A percentile compares a stretch with the other conserved stretches of the same genome.
phyloP scores from a whole-genome alignment of 2,113 vertebrate genomes.

The Lagenorhynchus albirostris region DNA sequence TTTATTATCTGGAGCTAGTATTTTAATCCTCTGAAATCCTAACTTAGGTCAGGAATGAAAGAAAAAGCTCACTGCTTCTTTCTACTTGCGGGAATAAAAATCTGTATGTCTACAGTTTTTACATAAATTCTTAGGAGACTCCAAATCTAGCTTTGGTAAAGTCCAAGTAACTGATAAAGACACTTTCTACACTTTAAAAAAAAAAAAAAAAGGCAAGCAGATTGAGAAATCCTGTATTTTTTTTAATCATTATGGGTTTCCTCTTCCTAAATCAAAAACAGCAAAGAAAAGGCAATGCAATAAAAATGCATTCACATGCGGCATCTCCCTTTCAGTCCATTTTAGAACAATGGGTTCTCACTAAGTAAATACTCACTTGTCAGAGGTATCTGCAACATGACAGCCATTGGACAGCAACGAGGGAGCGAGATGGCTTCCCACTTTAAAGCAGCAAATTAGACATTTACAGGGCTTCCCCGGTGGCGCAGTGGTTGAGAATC shows the following conservation, averaged over 20 bases:
- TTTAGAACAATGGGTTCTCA: slow-evolving; percentile 77
- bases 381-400: slow-evolving; percentile 77
- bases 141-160: slow-evolving; percentile 4
- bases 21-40: not conserved
- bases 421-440: slow-evolving; percentile 70
- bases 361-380: slow-evolving; percentile 83
- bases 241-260: slow-evolving; percentile 70
- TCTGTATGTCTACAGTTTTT: not conserved
- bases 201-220: not conserved
- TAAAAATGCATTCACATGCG: slow-evolving; percentile 77
- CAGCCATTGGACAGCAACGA: slow-evolving; percentile 67
- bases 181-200: slow-evolving; percentile 35
- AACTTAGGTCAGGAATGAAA: not conserved
- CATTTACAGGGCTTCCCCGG: slow-evolving; percentile 56
- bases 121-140: slow-evolving; percentile 53
- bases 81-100: not conserved
- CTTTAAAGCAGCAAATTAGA: slow-evolving; percentile 79
- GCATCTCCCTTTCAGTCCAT: slow-evolving; percentile 78
- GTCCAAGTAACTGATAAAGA: slow-evolving; percentile 6
- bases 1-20: not conserved
- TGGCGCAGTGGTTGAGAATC: too few relatives aligned
- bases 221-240: slow-evolving; percentile 68
- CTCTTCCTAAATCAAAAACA: slow-evolving; percentile 76
- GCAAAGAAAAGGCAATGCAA: slow-evolving; percentile 64
- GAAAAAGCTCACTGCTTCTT: not conserved